Evolutionary conservation across 2,797 vertebrate genomes (phyloP), one percentile per base, ranked within the genome.

Genomic region (Enteromius anoplus): DNA sequence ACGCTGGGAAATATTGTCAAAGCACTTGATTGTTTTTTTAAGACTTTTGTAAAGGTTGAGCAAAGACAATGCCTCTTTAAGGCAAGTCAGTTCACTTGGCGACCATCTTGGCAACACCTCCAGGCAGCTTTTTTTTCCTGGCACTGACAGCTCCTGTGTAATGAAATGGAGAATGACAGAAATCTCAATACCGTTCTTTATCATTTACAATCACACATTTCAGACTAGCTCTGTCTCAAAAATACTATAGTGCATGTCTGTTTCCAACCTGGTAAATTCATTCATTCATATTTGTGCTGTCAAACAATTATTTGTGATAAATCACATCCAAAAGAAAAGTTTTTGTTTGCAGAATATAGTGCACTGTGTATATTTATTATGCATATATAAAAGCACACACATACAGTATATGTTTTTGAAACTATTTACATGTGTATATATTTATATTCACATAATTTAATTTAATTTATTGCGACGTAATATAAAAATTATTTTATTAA

Each of bases 1-100:
- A 12, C 77, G 53, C 53, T 71, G 65, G 34, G 66, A 73, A 37
- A 75, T 65, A 75, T 65, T 62, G 15, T 65, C 15, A 66, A 29
- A 65, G 32, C 60, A 75, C 77, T 68, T 23, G 45, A 53, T 82
- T 66, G 32, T 64, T 81, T 62, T 47, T 72, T 64, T 49, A 72
- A 64, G 53, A 10, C 42, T 78, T 78, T n/a, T 51, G 21, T 66
- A 75, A 73, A 75, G 37, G 66, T 21, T 71, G 78, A 80, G 26
- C 23, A 40, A 5, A 64, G 80, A 42, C 70, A 65, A 75, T 29
- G 29, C 60, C 73, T 60, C 34, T 76, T 11, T 76, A 23, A 60
- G 34, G 14, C 53, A 60, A 60, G 32, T 75, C 53, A 42, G 73
- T 75, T 75, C 34, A 75, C 73, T 75, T 75, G 53, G 73, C 37